Conservation (phyloP, 2,797 vertebrate genomes). For the Delichon dasypus region DNA sequence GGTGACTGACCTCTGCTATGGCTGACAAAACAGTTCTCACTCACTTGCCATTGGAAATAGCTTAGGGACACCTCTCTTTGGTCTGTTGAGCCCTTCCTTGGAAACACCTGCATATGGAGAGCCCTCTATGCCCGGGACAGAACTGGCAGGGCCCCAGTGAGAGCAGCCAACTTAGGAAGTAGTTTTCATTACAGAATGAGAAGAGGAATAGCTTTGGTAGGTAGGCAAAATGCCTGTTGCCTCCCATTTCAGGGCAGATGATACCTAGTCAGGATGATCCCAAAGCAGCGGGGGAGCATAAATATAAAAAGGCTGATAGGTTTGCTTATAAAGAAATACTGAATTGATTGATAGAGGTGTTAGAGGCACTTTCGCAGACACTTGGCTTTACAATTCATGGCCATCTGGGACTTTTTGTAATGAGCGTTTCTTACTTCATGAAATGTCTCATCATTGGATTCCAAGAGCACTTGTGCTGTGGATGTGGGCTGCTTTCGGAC, state of each 20-base stretch:
- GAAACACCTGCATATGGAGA: background rate
- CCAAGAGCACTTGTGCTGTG: background rate
- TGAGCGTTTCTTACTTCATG: background rate
- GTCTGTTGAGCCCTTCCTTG: background rate
- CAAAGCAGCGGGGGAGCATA: background rate
- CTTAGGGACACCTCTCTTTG: background rate
- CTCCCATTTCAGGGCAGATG: background rate
- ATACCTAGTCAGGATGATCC: background rate
- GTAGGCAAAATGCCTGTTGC: background rate
- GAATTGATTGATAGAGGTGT: background rate
- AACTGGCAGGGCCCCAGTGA: background rate
- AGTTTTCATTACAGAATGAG: background rate
- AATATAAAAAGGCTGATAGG: background rate
- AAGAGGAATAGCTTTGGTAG: background rate
- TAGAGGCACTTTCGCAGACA: background rate
- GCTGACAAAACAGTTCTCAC: background rate
- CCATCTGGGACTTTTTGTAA: background rate
- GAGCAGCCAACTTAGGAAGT: background rate
- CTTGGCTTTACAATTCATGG: background rate
- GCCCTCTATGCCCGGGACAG: background rate
- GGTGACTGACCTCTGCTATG: background rate
- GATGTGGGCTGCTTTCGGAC: background rate
- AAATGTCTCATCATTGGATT: accelerated
- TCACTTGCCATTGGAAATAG: background rate
- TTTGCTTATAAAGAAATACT: background rate